phyloP scores from a whole-genome alignment of 2,113 vertebrate species.

The Tricholaema leucomelas region DNA sequence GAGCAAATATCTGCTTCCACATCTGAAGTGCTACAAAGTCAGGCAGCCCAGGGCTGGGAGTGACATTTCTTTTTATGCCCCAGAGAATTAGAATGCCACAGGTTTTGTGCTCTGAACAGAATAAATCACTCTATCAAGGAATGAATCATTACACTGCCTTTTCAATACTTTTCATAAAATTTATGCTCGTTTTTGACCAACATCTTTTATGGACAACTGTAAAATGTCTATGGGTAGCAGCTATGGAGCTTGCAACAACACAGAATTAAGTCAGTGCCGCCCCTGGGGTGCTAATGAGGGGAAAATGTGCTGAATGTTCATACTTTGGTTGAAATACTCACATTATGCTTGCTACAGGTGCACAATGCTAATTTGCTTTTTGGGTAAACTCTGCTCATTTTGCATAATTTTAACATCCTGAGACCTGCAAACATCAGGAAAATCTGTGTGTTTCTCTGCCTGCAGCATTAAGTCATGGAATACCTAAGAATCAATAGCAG shows the following conservation, averaged over 20 bases:
- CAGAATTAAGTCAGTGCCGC: constrained; percentile 40
- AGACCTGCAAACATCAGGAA: constrained; percentile 62
- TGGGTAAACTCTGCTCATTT: constrained; percentile 48
- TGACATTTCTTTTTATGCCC: background rate
- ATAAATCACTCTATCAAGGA: background rate
- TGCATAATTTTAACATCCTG: constrained; percentile 60
- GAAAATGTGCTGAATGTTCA: constrained; percentile 69
- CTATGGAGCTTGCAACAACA: constrained; percentile 10
- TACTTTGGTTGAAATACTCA: constrained; percentile 17
- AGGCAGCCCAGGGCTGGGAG: background rate
- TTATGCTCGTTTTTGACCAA: constrained; percentile 28
- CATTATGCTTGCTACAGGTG: constrained; percentile 59
- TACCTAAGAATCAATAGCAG: constrained; percentile 10
- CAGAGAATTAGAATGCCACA: background rate
- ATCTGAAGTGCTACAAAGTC: background rate
- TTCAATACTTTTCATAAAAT: constrained; percentile 11
- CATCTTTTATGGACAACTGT: background rate
- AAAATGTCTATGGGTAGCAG: background rate
- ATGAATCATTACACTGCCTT: background rate
- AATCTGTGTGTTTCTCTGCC: constrained; percentile 47
- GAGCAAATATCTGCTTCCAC: background rate
- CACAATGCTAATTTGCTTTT: constrained; percentile 64
- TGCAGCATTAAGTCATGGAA: constrained; percentile 36
- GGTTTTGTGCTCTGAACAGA: background rate
- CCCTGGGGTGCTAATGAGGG: constrained; percentile 55